A percentile compares a stretch with the other conserved stretches of the same genome.
Conservation (phyloP, 1,140 invertebrate species). For the Tetraneura akinire region DNA sequence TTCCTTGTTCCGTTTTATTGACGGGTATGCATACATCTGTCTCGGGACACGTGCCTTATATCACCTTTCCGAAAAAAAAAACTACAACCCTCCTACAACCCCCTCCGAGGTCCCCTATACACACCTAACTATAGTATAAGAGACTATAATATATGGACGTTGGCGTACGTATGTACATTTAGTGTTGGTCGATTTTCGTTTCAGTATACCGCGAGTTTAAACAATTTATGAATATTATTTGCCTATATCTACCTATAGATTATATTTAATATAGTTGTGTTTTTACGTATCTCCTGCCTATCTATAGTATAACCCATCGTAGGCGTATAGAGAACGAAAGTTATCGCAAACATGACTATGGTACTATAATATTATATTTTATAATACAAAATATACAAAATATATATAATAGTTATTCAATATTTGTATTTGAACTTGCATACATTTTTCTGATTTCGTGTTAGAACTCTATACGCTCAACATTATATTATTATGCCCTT, state of each 20-base stretch:
- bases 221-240: not conserved
- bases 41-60: conserved; percentile 35
- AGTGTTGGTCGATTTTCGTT: not conserved
- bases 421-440: no score
- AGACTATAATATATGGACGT: conserved; percentile 25
- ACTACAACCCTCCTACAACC: conserved; percentile 6
- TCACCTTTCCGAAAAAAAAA: conserved; percentile 43
- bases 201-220: not conserved
- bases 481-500: no score
- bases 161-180: not conserved
- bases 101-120: not conserved
- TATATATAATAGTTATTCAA: no score
- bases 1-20: conserved; percentile 39
- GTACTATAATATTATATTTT: not conserved
- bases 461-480: no score
- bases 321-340: not conserved
- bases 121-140: not conserved
- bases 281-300: no score
- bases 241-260: no score
- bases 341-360: not conserved
- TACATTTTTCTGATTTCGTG: no score
- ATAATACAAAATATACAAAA: no score
- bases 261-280: not conserved
- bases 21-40: conserved; percentile 7
- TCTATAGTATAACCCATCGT: not conserved